A percentile compares a stretch with the other conserved stretches of the same genome.
phyloP scores from a whole-genome alignment of 2,888 invertebrate genomes.

The Cremastobaeus sp. region DNA sequence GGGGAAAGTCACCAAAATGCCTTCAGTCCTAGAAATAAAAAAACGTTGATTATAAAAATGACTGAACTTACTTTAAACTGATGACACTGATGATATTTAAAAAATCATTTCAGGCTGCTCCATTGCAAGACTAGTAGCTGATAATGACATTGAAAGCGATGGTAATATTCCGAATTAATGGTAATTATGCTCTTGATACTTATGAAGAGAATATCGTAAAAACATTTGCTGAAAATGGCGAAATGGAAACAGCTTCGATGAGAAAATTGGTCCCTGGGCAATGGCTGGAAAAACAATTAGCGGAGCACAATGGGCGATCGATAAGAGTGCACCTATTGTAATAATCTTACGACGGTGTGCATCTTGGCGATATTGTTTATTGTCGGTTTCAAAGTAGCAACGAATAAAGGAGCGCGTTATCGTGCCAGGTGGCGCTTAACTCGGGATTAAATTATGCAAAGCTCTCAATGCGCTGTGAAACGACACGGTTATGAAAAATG shows the following conservation, averaged over 20 bases:
- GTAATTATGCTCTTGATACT: too few species aligned
- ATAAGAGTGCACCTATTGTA: slow-evolving; percentile 39
- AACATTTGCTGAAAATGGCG: neutral
- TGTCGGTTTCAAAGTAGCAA: slow-evolving; percentile 22
- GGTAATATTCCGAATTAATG: too few species aligned
- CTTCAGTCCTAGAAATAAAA: too few species aligned
- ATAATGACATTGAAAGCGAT: too few species aligned
- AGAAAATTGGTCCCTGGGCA: neutral
- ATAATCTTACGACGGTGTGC: slow-evolving; percentile 16
- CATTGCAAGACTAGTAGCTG: too few species aligned
- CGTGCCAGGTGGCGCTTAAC: slow-evolving; percentile 19
- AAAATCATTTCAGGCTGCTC: too few species aligned
- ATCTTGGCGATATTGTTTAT: slow-evolving; percentile 43
- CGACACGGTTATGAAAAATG: slow-evolving; percentile 22
- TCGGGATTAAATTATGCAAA: slow-evolving; percentile 43
- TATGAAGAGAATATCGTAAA: too few species aligned
- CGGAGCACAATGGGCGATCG: slow-evolving; percentile 18
- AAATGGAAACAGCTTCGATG: neutral
- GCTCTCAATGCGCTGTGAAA: slow-evolving; percentile 30
- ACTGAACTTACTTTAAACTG: too few species aligned
- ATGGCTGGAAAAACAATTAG: slow-evolving; percentile 20
- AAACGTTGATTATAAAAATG: too few species aligned
- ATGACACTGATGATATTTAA: too few species aligned
- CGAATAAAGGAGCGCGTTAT: slow-evolving; percentile 28
- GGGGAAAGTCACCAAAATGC: too few species aligned